Evolutionary conservation across 2,888 invertebrate species (phyloP), one percentile per base, ranked within the genome.

Genomic region (Limenitis camilla): DNA sequence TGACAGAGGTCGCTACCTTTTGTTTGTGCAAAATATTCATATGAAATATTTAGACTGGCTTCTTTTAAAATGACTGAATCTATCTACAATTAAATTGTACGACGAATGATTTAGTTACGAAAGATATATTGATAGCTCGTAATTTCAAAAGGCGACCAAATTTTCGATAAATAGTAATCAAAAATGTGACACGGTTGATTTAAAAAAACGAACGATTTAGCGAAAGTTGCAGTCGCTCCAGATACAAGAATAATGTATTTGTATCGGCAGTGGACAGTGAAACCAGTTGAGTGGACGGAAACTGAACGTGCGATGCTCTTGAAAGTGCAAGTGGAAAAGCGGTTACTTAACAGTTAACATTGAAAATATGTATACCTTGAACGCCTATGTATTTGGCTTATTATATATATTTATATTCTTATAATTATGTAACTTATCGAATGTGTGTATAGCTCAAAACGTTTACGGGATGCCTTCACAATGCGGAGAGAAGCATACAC

Each of bases 251-350:
- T 74, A 76, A 77, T 72, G 70, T 69, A 66, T 56, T 55, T 72
- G 19, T 2, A 19, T 19, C 19, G 19, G 70, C 69, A 78, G 82
- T 78, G 79, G 83, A 82, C 69, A 81, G 83, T 78, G 81, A 84
- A 82, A 84, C 71, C 69, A 67, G 65, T 68, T 66, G 58, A 39
- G 40, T 66, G 65, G 66, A 76, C 74, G 73, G 69, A 68, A 53
- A 60, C 64, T 64, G 76, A 71, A 57, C 54, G 54, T 57, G 47
- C 48, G 48, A 28, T 40, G 42, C 30, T 40, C 51, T 51, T 54
- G 56, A 56, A 57, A 57, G 54, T 49, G 52, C 43, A 55, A 57
- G 53, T 57, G 35, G 39, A 43, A 56, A 56, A 54, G 29, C 10
- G 35, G 40, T 56, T 53, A 56, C 50, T 53, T 47, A 46, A 56